Base-by-base conservation (phyloP, 2,113 vertebrate species). In the Pelecanus crispus region DNA sequence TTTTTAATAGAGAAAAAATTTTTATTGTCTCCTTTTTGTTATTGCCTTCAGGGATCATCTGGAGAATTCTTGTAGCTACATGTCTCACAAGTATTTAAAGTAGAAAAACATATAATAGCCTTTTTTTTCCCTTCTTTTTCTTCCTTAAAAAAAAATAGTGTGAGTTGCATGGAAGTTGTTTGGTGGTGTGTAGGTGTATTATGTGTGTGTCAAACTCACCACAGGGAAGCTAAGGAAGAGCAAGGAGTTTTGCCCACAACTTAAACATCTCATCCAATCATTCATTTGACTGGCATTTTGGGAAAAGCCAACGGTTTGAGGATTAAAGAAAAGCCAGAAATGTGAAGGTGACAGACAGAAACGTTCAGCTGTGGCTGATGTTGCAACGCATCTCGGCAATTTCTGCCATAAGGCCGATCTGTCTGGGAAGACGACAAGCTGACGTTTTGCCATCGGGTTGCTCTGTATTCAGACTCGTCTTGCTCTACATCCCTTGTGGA, bases 41-140 rank as follows among this genome's bases (percentile, higher is more conserved):
- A 58, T 17, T 92, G 58, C 45, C 82, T 86, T 92, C 42, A 38
- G 79, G 20, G 59, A 73, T 77, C 49, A 55, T 77, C 85, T 77
- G 16, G 26, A 93, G 79, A 88, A 90, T 73, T 58, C 49, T 83
- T 86, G 59, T 83, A 94, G 25, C 74, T 80, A 42, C n/a, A 31
- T 31, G 50, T 90, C 75, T 93, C 78, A 79, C 42, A 73, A 93
- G 81, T 93, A 80, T 90, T 94, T 95, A 80, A 88, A 96, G 50
- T 24, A 81, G 65, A 79, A 89, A 90, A 81, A 63, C 31, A 71
- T 67, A 36, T 29, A 89, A 75, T 22, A 73, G 13, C 4, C 11
- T 59, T 14, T 88, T 74, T 52, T 52, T 40, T 20, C 44, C 10
- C 21, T 62, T 73, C 6, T 62, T 82, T 88, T 72, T 52, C 63